phyloP scores from a whole-genome alignment of 2,113 vertebrate genomes.

The Caranx ignobilis region DNA sequence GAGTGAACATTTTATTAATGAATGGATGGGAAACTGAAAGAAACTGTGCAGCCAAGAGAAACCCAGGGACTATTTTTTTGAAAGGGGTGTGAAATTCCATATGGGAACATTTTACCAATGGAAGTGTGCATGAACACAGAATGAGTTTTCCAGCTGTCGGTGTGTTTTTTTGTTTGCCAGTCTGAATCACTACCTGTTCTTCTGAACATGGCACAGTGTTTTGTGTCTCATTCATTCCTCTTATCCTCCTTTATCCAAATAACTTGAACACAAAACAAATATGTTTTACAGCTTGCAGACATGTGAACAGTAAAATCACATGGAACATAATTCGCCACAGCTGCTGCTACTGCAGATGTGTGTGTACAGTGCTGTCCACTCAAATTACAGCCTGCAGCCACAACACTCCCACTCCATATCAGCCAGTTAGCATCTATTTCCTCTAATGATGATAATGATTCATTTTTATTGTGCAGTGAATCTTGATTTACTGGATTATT shows the following conservation, averaged over 20 bases:
- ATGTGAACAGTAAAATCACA: slow-evolving; percentile 44
- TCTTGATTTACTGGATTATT: slow-evolving; percentile 19
- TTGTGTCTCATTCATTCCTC: neutral
- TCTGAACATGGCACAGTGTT: slow-evolving; percentile 10
- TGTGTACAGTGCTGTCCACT: slow-evolving; percentile 31
- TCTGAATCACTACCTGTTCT: slow-evolving; percentile 24
- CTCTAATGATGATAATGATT: slow-evolving; percentile 29
- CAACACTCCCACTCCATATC: neutral
- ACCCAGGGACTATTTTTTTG: slow-evolving; percentile 41
- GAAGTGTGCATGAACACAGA: slow-evolving; percentile 21
- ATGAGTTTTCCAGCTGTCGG: slow-evolving; percentile 41
- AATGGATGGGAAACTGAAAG: slow-evolving; percentile 53
- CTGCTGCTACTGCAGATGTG: slow-evolving; percentile 58
- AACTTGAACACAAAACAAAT: slow-evolving; percentile 9
- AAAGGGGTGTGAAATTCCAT: slow-evolving; percentile 46
- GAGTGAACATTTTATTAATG: slow-evolving; percentile 59
- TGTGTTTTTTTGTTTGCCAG: slow-evolving; percentile 36
- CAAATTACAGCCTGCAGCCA: slow-evolving; percentile 27
- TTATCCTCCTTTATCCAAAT: neutral
- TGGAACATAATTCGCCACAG: slow-evolving; percentile 46
- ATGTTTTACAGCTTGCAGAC: slow-evolving; percentile 45
- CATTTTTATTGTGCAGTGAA: slow-evolving; percentile 7
- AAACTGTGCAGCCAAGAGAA: slow-evolving; percentile 54
- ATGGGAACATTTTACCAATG: slow-evolving; percentile 61
- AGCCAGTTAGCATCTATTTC: neutral